Conservation (phyloP, 2,113 vertebrate species). For the Solea senegalensis region DNA sequence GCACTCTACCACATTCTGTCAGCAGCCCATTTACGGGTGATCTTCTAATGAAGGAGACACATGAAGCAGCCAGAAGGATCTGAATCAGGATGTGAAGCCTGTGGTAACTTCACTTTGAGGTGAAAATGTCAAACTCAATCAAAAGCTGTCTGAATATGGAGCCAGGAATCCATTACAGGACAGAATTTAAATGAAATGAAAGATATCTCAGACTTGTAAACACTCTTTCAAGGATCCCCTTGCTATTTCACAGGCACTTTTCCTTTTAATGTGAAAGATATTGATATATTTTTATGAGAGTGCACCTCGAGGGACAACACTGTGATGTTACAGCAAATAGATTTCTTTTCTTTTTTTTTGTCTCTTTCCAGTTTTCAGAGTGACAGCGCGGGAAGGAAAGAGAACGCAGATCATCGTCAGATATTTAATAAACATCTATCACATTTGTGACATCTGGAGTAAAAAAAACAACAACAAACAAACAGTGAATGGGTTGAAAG, state of each 20-base stretch:
- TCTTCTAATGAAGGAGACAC: not conserved
- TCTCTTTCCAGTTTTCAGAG: conserved; percentile 32
- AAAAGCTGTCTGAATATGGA: not conserved
- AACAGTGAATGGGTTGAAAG: not conserved
- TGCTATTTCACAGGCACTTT: not conserved
- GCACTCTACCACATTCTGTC: no score
- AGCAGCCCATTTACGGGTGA: no score
- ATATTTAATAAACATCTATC: conserved; percentile 41
- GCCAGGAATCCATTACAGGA: not conserved
- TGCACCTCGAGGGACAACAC: not conserved
- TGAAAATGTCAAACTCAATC: conserved; percentile 38
- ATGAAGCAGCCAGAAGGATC: not conserved
- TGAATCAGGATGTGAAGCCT: not conserved
- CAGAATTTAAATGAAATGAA: conserved; percentile 11
- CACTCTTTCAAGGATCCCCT: not conserved
- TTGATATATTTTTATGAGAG: conserved; percentile 19
- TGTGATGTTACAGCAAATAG: conserved; percentile 24
- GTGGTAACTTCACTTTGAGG: not conserved
- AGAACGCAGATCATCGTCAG: conserved; percentile 46
- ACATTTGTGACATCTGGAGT: conserved; percentile 5
- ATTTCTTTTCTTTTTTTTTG: conserved; percentile 37
- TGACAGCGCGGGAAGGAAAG: conserved; percentile 28
- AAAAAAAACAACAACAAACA: not conserved
- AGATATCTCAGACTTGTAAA: conserved; percentile 4
- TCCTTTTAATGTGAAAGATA: conserved; percentile 18